These are phyloP conservation scores for Naja naja DNA, from an alignment of 2,113 vertebrate species.

Conservation along the genomic window DNA sequence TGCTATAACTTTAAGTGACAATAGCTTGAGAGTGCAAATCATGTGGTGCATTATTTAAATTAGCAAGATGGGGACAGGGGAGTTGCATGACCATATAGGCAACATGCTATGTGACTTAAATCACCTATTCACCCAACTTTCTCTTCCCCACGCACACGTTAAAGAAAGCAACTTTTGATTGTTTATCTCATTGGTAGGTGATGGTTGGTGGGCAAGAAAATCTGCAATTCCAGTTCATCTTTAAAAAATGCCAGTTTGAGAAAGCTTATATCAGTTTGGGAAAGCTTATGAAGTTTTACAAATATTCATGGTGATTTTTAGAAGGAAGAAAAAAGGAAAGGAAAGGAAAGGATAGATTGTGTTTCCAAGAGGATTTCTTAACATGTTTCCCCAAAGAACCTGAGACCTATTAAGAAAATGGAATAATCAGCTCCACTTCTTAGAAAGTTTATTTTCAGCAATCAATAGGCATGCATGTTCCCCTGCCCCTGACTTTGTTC, in stretches of 20 bases:
- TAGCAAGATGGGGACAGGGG: background rate
- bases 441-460: slow-evolving; percentile 11
- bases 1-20: background rate
- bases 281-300: background rate
- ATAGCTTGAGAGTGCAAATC: background rate
- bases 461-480: background rate
- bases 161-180: background rate
- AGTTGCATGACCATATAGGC: background rate
- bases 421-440: background rate
- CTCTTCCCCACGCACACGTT: background rate
- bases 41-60: background rate
- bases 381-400: background rate
- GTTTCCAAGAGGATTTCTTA: background rate
- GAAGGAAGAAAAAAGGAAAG: background rate
- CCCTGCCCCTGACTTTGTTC: background rate
- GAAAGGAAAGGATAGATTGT: background rate
- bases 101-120: background rate
- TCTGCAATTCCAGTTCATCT: background rate
- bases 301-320: too few species aligned
- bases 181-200: background rate
- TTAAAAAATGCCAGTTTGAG: background rate
- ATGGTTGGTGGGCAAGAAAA: background rate
- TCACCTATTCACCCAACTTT: background rate
- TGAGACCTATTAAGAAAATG: background rate
- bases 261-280: background rate